phyloP scores from a whole-genome alignment of 2,797 vertebrate genomes.

The Pantherophis vulpinus region DNA sequence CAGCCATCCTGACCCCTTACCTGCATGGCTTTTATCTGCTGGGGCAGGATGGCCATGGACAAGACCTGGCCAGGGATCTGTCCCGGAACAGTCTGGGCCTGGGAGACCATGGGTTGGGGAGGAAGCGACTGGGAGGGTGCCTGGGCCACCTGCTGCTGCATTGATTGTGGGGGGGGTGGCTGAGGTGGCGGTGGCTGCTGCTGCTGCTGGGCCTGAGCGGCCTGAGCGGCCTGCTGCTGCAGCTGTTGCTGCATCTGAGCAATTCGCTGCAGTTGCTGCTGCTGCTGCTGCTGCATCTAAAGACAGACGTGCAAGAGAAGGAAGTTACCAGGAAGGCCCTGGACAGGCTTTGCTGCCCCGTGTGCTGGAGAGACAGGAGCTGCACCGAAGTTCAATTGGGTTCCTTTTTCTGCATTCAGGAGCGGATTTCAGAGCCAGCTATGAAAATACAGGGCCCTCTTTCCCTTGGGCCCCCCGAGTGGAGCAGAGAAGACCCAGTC shows the following conservation, averaged over 20 bases:
- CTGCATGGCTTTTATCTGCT: constrained; percentile 85
- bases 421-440: not conserved
- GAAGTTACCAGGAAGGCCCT: not conserved
- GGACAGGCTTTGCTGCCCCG: not conserved
- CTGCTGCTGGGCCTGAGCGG: constrained; percentile 67
- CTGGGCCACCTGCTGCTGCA: constrained; percentile 69
- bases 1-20: constrained; percentile 61
- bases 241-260: constrained; percentile 66
- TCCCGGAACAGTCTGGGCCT: constrained; percentile 77
- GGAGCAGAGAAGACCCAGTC: not conserved
- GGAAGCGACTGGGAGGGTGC: constrained; percentile 79
- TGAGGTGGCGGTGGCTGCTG: constrained; percentile 71
- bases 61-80: constrained; percentile 83
- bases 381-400: not conserved
- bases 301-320: not conserved
- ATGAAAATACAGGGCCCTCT: not conserved
- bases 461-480: not conserved
- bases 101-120: constrained; percentile 80
- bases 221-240: constrained; percentile 65
- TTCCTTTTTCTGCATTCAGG: not conserved
- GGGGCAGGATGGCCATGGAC: constrained; percentile 74
- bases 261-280: constrained; percentile 71
- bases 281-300: constrained; percentile 75
- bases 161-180: constrained; percentile 51
- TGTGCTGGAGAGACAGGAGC: not conserved